These are phyloP conservation scores for Lophotriccus pileatus DNA, from an alignment of 2,797 vertebrate species.

Conservation along the genomic window DNA sequence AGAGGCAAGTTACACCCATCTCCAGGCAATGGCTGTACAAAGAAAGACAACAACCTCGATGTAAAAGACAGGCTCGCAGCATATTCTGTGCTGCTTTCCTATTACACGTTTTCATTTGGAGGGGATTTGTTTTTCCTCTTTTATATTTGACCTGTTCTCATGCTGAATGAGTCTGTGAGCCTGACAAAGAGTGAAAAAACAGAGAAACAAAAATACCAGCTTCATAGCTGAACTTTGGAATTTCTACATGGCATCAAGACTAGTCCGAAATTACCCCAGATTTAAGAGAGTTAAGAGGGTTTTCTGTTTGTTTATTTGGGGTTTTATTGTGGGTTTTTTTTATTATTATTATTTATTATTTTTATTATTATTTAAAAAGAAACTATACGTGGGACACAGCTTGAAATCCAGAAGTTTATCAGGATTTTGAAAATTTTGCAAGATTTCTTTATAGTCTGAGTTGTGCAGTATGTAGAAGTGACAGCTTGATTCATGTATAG, in stretches of 20 bases:
- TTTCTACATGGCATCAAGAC: background rate
- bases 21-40: background rate
- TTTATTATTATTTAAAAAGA: background rate
- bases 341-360: background rate
- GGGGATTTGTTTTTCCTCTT: background rate
- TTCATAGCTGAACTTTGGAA: background rate
- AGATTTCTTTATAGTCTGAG: background rate
- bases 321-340: background rate
- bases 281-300: background rate
- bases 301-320: background rate
- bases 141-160: background rate
- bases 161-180: background rate
- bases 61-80: background rate
- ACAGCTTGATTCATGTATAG: background rate
- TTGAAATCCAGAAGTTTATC: background rate
- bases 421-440: background rate
- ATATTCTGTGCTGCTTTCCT: background rate
- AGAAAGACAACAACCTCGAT: rapidly evolving
- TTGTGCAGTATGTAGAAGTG: background rate
- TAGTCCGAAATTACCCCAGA: background rate
- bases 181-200: background rate
- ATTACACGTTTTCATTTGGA: background rate
- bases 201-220: background rate
- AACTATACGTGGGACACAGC: rapidly evolving
- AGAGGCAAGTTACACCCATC: background rate